Evolutionary conservation across 2,113 vertebrate species (phyloP).

Genomic region (Petrocephalus microphthalmus): DNA sequence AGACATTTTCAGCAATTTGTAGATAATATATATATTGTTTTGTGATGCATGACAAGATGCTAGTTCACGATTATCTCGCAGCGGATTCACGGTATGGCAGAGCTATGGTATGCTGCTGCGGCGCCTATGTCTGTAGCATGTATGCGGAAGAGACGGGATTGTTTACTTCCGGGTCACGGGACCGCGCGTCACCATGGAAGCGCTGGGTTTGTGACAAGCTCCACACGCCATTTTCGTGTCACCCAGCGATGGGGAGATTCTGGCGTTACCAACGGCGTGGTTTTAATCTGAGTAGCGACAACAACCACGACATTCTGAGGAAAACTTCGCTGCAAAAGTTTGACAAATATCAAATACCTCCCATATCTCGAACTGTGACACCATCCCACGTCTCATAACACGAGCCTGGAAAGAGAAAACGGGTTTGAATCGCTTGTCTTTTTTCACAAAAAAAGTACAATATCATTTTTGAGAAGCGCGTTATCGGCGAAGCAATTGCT

Average conservation of each 20-base stretch:
- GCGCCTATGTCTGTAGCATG: not conserved
- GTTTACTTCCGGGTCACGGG: conserved; percentile 17
- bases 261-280: conserved; percentile 13
- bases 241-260: conserved; percentile 18
- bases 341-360: not conserved
- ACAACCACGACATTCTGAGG: not conserved
- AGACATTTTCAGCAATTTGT: not conserved
- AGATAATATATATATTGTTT: not conserved
- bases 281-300: not conserved
- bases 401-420: not conserved
- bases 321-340: not conserved
- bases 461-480: not conserved
- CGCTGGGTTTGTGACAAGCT: conserved; percentile 60
- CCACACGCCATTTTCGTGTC: conserved; percentile 67
- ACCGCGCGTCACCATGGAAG: conserved; percentile 66
- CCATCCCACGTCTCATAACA: not conserved
- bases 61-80: not conserved
- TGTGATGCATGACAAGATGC: not conserved
- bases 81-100: not conserved
- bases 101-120: not conserved
- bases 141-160: not conserved
- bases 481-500: not conserved
- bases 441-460: not conserved
- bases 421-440: not conserved
- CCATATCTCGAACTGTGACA: not conserved